Conservation (phyloP, 1,140 invertebrate species). For the Drosophila azteca region DNA sequence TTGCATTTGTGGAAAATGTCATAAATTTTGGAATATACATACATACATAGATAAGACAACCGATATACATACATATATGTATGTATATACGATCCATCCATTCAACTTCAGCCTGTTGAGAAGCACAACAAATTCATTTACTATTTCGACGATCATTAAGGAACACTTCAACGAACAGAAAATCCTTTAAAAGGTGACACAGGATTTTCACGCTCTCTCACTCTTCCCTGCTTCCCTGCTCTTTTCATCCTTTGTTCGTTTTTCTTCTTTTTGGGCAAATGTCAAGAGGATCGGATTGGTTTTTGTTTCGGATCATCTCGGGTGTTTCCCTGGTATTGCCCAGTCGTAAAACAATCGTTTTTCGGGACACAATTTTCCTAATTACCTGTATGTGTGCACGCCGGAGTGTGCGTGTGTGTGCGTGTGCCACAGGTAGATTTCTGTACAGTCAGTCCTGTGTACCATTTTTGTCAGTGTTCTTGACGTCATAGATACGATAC, state of each 20-base stretch:
- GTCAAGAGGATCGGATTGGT: constrained; percentile 36
- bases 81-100: constrained; percentile 4
- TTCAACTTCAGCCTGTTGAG: constrained; percentile 20
- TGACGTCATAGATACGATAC: constrained; percentile 42
- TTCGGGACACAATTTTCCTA: constrained; percentile 35
- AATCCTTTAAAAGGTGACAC: constrained; percentile 43
- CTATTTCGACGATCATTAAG: constrained; percentile 43
- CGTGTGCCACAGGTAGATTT: constrained; percentile 44
- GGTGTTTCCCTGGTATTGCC: constrained; percentile 45
- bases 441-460: neutral
- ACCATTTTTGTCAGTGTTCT: constrained; percentile 10
- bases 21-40: constrained; percentile 24
- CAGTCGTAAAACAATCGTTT: constrained; percentile 25
- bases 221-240: neutral
- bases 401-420: constrained; percentile 1
- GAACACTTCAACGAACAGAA: constrained; percentile 31
- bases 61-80: too few species aligned
- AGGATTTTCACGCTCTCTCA: constrained; percentile 36
- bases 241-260: constrained; percentile 1
- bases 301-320: constrained; percentile 1
- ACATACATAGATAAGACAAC: too few species aligned
- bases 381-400: constrained; percentile 45
- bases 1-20: constrained; percentile 21
- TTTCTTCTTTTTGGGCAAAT: constrained; percentile 33
- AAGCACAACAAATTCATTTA: constrained; percentile 34